Base-by-base conservation (phyloP, 2,888 invertebrate genomes). In the Ochropleura plecta region DNA sequence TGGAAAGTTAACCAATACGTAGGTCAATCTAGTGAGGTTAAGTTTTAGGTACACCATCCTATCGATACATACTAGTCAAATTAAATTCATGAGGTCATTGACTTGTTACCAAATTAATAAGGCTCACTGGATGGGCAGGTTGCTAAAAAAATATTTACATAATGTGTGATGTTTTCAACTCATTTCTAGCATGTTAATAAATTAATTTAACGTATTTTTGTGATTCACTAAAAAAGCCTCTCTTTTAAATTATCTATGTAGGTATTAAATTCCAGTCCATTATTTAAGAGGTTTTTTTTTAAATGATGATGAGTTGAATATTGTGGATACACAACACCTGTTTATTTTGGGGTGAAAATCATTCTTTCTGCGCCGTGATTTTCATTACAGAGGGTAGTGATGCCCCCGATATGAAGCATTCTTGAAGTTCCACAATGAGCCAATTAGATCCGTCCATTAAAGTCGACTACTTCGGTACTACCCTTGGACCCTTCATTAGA, bases 131-230 rank as follows among this genome's bases (percentile, higher is more conserved):
- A 49, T 71, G 42, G 55, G 70, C 49, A 59, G 57, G 66, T 77
- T 42, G 70, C 18, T 44, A 73, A 76, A 76, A 57, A 60, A 20
- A 59, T 69, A 87, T 85, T 85, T 70, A 87, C 83, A 82, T 82
- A 87, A 70, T 59, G 49, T 70, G 70, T 65, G 70, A 79, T 72
- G 64, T 65, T 72, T 73, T 57, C 49, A 71, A 85, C 57, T 79
- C 14, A 82, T 73, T 67, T 65, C 51, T 68, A 68, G 10, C 59
- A 59, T 49, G 70, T 55, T 72, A 55, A 73, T 60, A 20, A 10
- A 51, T 63, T 46, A 20, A 71, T 70, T 51, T 74, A 79, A 40
- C 0, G n/a, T 20, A 44, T 70, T 67, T 49, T 59, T 63, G 8
- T 44, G n/a, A 3, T 10, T 44, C 1, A 20, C 18, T 46, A 72